Conservation (phyloP, 2,113 vertebrate genomes). For the Mastomys coucha region DNA sequence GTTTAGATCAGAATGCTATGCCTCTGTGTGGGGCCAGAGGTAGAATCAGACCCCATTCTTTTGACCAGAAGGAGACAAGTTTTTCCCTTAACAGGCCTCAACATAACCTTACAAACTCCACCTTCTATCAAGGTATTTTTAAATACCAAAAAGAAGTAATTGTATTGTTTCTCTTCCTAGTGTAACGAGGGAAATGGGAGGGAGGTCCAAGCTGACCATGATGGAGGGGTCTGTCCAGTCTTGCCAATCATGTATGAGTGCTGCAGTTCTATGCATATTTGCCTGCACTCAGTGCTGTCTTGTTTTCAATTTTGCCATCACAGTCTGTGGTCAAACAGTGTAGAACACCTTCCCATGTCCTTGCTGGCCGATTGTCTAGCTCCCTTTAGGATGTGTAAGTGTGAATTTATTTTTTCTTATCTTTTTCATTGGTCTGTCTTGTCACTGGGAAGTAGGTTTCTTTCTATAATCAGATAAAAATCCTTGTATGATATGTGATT, state of each 20-base stretch:
- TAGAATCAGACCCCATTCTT: not conserved
- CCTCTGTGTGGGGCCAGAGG: not conserved
- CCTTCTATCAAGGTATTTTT: not conserved
- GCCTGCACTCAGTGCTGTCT: not conserved
- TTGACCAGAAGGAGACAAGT: not conserved
- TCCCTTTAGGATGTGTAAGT: not conserved
- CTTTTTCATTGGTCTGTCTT: not conserved
- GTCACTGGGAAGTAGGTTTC: not conserved
- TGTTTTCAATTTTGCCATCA: not conserved
- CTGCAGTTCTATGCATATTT: not conserved
- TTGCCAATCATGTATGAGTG: fast-evolving
- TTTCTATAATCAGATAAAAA: not conserved
- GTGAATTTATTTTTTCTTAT: not conserved
- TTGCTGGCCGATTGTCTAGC: not conserved
- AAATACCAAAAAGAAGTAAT: not conserved
- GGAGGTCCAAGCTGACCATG: not conserved
- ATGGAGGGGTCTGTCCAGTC: too few species aligned
- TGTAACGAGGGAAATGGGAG: too few species aligned
- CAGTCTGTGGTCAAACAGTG: not conserved
- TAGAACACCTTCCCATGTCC: not conserved
- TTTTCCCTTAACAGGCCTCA: not conserved
- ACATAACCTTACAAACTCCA: not conserved
- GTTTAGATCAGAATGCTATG: not conserved
- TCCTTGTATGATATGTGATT: not conserved
- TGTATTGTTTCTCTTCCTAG: not conserved